These are phyloP conservation scores for Cheirogaleus medius DNA, from an alignment of 2,113 vertebrate genomes.

Conservation along the genomic window DNA sequence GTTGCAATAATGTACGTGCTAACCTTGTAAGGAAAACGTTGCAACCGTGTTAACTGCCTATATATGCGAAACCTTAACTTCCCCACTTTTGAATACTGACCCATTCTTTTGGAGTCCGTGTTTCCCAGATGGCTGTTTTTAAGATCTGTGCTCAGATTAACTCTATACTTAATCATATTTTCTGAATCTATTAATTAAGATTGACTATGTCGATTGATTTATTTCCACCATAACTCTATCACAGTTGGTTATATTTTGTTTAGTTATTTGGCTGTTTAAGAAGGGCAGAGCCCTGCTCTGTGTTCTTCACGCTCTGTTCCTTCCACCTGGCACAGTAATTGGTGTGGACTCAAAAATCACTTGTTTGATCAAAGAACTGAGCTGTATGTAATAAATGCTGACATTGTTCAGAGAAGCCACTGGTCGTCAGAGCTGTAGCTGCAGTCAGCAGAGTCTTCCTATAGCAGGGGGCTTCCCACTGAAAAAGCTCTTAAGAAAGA, in stretches of 20 bases:
- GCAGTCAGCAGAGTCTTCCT: neutral
- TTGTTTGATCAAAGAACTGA: neutral
- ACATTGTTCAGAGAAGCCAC: neutral
- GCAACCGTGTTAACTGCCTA: neutral
- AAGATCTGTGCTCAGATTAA: neutral
- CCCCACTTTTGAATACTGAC: neutral
- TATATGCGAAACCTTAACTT: neutral
- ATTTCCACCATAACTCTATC: neutral
- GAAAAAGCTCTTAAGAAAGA: neutral
- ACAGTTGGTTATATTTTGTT: too few species aligned
- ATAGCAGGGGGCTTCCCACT: neutral
- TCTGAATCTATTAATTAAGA: neutral
- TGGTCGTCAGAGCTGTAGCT: fast-evolving
- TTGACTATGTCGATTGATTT: neutral
- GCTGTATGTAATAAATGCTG: neutral
- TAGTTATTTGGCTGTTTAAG: too few species aligned
- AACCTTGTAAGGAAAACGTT: neutral
- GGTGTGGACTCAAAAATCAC: neutral
- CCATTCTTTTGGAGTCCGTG: neutral
- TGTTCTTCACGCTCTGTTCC: neutral
- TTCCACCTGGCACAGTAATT: neutral
- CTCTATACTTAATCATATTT: neutral
- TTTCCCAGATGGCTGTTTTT: neutral
- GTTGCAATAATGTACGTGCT: neutral
- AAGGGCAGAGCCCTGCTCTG: neutral